Conservation (phyloP, 2,113 vertebrate species). For the Crotalus viridis region DNA sequence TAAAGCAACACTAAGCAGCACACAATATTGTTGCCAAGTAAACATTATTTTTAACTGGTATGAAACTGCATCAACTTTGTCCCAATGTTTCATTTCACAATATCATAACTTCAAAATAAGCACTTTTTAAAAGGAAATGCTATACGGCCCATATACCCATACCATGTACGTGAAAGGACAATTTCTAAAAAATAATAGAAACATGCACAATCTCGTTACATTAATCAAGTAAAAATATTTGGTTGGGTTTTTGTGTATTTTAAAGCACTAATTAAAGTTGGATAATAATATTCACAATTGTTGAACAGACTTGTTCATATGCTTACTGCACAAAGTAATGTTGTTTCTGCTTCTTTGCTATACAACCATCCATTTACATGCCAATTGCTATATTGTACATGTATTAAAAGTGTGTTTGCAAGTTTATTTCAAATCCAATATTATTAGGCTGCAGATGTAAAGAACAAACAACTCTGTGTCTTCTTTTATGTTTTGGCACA, state of each 20-base stretch:
- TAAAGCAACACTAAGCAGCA: background rate
- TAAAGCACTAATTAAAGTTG: background rate
- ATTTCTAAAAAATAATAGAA: background rate
- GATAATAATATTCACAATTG: background rate
- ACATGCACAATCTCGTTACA: background rate
- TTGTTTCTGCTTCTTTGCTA: background rate
- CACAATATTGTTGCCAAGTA: constrained; percentile 22
- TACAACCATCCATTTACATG: background rate
- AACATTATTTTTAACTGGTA: constrained; percentile 5
- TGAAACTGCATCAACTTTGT: background rate
- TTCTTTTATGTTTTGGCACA: background rate
- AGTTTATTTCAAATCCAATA: background rate
- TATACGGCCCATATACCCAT: background rate
- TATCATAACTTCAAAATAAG: constrained; percentile 30
- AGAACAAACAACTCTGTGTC: background rate
- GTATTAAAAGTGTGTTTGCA: background rate
- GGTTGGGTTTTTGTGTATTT: background rate
- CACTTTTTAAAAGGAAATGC: background rate
- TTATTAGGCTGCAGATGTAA: background rate
- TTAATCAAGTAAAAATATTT: background rate
- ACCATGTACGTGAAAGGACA: background rate
- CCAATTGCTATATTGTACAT: background rate
- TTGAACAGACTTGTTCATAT: background rate
- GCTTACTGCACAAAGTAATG: background rate
- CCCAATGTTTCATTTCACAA: background rate